phyloP scores from a whole-genome alignment of 2,888 invertebrate genomes.

The Leptopilina syphax region DNA sequence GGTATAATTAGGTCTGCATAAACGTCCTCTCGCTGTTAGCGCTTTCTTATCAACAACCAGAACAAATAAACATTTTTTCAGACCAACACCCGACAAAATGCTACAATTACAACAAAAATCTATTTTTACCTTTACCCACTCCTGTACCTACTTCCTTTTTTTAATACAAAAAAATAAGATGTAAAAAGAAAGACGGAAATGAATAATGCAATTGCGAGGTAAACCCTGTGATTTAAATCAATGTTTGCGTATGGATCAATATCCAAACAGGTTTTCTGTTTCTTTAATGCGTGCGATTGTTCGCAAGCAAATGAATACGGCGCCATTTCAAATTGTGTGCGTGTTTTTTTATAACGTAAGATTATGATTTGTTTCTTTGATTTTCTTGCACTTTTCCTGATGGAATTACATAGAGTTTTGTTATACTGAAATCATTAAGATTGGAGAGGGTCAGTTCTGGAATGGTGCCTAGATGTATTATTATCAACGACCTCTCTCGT shows the following conservation, averaged over 20 bases:
- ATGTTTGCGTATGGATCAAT: slow-evolving; percentile 13
- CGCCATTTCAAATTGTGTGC: slow-evolving; percentile 12
- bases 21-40: background rate
- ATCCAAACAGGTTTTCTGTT: slow-evolving; percentile 25
- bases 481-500: slow-evolving; percentile 65
- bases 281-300: slow-evolving; percentile 32
- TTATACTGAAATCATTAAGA: slow-evolving; percentile 4
- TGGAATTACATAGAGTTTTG: background rate
- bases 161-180: background rate
- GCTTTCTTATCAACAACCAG: background rate
- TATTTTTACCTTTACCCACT: too few relatives aligned
- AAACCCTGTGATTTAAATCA: slow-evolving; percentile 8
- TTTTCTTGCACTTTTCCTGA: background rate
- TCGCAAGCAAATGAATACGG: slow-evolving; percentile 24
- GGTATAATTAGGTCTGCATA: slow-evolving; percentile 48
- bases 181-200: background rate
- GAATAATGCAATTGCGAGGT: slow-evolving; percentile 12
- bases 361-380: slow-evolving; percentile 10
- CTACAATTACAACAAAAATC: background rate
- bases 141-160: too few relatives aligned
- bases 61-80: background rate
- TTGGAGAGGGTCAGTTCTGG: slow-evolving; percentile 56
- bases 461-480: slow-evolving; percentile 63
- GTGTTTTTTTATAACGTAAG: background rate
- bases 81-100: background rate